Percentiles rank a stretch among this genome's conserved stretches.
Evolutionary conservation across 2,797 vertebrate species (phyloP).

Genomic region (Synanceia verrucosa): DNA sequence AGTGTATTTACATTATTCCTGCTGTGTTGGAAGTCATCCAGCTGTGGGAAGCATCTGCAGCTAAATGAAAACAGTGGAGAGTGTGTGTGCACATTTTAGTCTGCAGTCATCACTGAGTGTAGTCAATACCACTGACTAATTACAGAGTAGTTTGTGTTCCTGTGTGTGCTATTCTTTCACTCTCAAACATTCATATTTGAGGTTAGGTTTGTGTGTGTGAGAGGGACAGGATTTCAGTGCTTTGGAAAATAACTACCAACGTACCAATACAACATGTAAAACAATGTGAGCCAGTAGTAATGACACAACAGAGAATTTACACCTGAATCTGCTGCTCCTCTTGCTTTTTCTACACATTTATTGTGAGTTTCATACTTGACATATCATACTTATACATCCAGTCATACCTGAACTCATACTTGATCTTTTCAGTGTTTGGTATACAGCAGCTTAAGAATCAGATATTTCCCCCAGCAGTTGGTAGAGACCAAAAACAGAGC

Average conservation of each 20-base stretch:
- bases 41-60: conserved; percentile 20
- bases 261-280: background rate
- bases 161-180: conserved; percentile 22
- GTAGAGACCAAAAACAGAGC: background rate
- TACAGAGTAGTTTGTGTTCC: conserved; percentile 9
- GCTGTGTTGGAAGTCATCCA: conserved; percentile 35
- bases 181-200: conserved; percentile 14
- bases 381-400: too few species aligned
- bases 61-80: conserved; percentile 12
- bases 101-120: conserved; percentile 16
- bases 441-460: background rate
- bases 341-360: too few species aligned
- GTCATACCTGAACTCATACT: too few species aligned
- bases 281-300: background rate
- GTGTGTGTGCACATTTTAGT: conserved; percentile 16
- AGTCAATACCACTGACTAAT: conserved; percentile 26
- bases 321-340: too few species aligned
- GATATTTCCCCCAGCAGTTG: background rate
- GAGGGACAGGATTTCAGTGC: too few species aligned
- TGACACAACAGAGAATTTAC: too few species aligned
- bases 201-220: background rate
- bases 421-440: too few species aligned
- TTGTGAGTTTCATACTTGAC: too few species aligned
- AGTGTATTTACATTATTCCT: conserved; percentile 36
- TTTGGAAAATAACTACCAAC: background rate